Percentiles rank a stretch among this genome's conserved stretches.
Conservation (phyloP, 2,113 vertebrate species). For the Ageneiosus marmoratus region DNA sequence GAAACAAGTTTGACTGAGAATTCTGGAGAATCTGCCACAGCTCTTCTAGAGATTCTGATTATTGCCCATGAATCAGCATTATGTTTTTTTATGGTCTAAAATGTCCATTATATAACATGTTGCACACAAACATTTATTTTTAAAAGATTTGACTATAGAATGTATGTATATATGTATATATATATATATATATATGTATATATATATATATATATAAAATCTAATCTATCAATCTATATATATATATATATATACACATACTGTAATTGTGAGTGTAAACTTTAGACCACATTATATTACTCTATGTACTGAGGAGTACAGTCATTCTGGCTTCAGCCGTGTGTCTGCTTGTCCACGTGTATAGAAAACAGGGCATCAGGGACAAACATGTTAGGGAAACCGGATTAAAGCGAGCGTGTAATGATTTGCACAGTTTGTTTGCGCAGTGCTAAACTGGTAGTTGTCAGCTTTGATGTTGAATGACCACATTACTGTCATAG, state of each 20-base stretch:
- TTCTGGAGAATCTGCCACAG: neutral
- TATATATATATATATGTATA: too few species aligned
- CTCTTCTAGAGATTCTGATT: too few species aligned
- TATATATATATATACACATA: too few species aligned
- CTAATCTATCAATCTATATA: too few species aligned
- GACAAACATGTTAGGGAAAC: neutral
- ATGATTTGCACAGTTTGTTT: neutral
- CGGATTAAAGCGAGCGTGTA: neutral
- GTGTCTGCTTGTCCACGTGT: neutral
- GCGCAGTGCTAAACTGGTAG: neutral
- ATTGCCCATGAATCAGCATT: too few species aligned
- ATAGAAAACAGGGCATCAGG: neutral
- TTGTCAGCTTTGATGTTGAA: neutral
- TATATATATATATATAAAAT: too few species aligned
- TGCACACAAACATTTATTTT: neutral
- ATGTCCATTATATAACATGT: neutral
- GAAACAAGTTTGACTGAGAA: too few species aligned
- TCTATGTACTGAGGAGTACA: neutral
- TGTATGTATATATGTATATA: too few species aligned
- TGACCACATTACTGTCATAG: neutral
- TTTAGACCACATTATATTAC: too few species aligned
- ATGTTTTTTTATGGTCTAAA: neutral
- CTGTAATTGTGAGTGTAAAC: too few species aligned
- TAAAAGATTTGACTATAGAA: too few species aligned
- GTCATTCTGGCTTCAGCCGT: neutral